Evolutionary conservation across 2,888 invertebrate genomes (phyloP), one percentile per base, ranked within the genome.

Genomic region (Sminthurinus aureus): DNA sequence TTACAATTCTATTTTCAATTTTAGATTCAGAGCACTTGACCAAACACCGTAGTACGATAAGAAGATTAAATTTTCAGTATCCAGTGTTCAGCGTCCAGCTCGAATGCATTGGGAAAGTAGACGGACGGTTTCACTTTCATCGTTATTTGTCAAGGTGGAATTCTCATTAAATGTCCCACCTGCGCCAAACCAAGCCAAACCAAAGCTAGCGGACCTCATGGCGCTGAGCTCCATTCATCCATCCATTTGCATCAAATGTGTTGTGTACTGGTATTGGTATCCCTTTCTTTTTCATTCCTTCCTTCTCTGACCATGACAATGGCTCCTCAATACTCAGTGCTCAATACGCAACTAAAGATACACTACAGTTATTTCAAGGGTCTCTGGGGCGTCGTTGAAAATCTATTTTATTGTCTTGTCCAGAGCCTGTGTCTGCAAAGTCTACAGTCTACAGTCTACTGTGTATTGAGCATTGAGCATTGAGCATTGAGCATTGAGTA

Each of bases 391-490:
- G 71, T 26, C 71, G 71, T 71, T 71, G 71, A 71, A 71, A 71
- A 71, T 71, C 26, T 24, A 71, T 71, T 71, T 71, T 71, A 71
- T 71, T 71, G 71, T 24, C 71, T 71, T 71, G 71, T 71, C 71
- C 24, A 71, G 71, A 71, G 71, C 26, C 71, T 15, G 26, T 26
- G 24, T 38, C 38, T 38, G 6, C 38, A 38, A 38, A n/a, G n/a
- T 38, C 38, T 38, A 38, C 38, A 38, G 6, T 38, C 38, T 38
- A 38, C 38, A 38, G 38, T 38, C 3, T 38, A 38, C 6, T 6
- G 38, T 4, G 6, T 38, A 1, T 38, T 38, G 38, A 38, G 38
- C 6, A 38, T 38, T 38, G 38, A 38, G 38, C 6, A 38, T 38
- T 38, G 38, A 38, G 38, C 6, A 38, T n/a, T n/a, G 38, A 38